phyloP scores from a whole-genome alignment of 1,140 invertebrate genomes.

The Nasonia longicornis region DNA sequence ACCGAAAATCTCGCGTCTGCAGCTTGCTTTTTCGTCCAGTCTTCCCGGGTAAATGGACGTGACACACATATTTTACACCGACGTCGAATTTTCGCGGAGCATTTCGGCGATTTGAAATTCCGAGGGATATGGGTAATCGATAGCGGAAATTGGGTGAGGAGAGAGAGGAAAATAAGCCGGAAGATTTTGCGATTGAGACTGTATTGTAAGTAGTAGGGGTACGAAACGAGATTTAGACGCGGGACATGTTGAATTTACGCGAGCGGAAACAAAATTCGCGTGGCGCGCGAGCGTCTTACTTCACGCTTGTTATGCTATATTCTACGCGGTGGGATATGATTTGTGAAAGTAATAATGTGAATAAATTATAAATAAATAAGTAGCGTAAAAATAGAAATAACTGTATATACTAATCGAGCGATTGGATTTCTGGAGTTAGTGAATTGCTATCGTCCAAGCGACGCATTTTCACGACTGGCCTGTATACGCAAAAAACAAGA shows the following conservation, averaged over 20 bases:
- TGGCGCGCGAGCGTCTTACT: slow-evolving; percentile 4
- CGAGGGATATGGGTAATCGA: neutral
- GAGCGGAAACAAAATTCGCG: slow-evolving; percentile 19
- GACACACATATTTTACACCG: neutral
- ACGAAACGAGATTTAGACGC: neutral
- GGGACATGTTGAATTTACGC: neutral
- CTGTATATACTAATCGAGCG: too few species aligned
- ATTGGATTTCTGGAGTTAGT: too few species aligned
- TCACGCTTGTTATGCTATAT: neutral
- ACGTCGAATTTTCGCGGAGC: neutral
- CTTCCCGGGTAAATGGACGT: neutral
- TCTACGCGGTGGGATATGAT: neutral
- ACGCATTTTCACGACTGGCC: neutral
- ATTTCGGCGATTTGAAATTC: neutral
- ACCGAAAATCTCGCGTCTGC: too few species aligned
- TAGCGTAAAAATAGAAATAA: too few species aligned
- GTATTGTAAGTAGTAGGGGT: neutral
- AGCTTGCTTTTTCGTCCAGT: neutral
- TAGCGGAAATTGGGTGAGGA: neutral
- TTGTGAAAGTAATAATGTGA: neutral
- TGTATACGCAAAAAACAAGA: neutral
- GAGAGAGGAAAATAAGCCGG: slow-evolving; percentile 5
- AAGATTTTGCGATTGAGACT: slow-evolving; percentile 8
- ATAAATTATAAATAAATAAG: too few species aligned
- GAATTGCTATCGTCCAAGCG: too few species aligned